Percentiles rank a stretch among this genome's conserved stretches.
Conservation (phyloP, 1,140 invertebrate genomes). For the Eciton burchellii region DNA sequence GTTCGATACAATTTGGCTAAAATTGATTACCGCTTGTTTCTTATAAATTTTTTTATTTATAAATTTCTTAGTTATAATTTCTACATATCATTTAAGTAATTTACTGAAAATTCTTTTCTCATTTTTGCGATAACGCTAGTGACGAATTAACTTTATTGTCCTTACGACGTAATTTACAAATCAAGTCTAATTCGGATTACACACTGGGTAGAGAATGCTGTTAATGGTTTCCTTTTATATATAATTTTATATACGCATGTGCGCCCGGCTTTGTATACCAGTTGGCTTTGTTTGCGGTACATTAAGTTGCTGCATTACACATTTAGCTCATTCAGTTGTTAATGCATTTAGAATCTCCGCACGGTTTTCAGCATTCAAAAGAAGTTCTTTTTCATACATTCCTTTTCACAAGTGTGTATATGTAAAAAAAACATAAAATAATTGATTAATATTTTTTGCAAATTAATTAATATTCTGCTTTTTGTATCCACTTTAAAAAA, state of each 20-base stretch:
- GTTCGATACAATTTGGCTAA: background rate
- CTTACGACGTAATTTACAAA: background rate
- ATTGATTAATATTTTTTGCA: constrained; percentile 9
- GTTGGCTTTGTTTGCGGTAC: constrained; percentile 1
- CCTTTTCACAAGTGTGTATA: no score
- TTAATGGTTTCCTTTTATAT: constrained; percentile 27
- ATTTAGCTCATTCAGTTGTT: constrained; percentile 14
- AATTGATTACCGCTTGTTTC: background rate
- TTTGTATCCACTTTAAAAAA: background rate
- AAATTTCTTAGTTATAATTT: no score
- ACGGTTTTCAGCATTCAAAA: background rate
- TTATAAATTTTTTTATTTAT: background rate
- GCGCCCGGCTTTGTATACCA: background rate
- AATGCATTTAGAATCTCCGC: background rate
- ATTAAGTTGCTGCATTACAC: background rate
- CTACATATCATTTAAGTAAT: background rate
- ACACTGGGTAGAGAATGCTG: background rate
- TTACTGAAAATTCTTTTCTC: background rate
- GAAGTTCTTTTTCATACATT: no score
- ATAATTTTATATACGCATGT: background rate
- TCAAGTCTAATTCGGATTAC: constrained; percentile 4
- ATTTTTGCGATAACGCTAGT: background rate
- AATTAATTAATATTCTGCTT: background rate
- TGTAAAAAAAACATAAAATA: background rate
- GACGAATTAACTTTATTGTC: constrained; percentile 33